Evolutionary conservation across 2,113 vertebrate species (phyloP).

Genomic region (Microcebus ravelobensis): DNA sequence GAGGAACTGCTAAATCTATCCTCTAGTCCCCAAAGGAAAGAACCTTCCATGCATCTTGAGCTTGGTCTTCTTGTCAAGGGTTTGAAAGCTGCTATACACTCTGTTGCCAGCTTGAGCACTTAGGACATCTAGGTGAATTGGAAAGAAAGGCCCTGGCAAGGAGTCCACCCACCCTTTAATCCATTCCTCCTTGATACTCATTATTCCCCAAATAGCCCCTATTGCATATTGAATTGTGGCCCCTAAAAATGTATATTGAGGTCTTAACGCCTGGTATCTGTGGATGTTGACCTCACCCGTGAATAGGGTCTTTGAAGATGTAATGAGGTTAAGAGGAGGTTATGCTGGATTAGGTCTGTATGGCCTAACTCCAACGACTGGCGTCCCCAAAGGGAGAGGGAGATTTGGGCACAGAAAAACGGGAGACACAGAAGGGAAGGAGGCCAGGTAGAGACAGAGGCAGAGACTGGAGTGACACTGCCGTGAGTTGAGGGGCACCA

Average conservation of each 20-base stretch:
- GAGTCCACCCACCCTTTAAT: neutral
- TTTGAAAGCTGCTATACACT: neutral
- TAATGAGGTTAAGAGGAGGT: neutral
- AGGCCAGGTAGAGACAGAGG: neutral
- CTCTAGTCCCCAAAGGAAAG: neutral
- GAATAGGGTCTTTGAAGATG: neutral
- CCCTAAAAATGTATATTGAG: neutral
- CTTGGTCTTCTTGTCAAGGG: neutral
- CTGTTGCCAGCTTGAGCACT: neutral
- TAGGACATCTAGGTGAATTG: neutral
- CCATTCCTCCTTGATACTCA: neutral
- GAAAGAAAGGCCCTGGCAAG: neutral
- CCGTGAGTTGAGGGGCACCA: neutral
- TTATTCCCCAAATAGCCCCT: neutral
- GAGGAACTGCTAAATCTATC: conserved; percentile 51
- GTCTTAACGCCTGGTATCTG: neutral
- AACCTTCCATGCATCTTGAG: neutral
- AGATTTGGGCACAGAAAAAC: neutral
- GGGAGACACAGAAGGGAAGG: neutral
- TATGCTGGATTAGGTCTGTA: neutral
- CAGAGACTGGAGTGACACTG: neutral
- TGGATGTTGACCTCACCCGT: neutral
- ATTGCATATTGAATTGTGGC: neutral
- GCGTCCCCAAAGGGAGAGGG: neutral
- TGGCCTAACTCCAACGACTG: neutral